A percentile compares a stretch with the other conserved stretches of the same genome.
Evolutionary conservation across 2,797 vertebrate species (phyloP).

Genomic region (Liparis tanakae): DNA sequence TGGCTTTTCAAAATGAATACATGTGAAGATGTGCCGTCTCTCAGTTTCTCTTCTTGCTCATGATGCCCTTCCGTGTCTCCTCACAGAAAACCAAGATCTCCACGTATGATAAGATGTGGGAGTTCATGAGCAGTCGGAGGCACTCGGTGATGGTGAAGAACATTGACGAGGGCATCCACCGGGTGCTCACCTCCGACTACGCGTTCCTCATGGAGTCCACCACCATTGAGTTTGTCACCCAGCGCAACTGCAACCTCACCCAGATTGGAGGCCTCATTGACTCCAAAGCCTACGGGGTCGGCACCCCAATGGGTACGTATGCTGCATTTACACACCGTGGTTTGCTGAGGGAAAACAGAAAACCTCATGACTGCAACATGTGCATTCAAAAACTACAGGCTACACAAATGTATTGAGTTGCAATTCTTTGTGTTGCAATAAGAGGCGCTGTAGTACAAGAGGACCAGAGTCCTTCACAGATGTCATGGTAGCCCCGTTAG

Average conservation of each 20-base stretch:
- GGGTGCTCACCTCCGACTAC: slow-evolving; percentile 97
- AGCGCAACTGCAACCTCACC: slow-evolving; percentile 98
- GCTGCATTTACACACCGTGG: neutral
- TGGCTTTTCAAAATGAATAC: neutral
- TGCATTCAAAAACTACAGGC: neutral
- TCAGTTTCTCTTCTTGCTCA: slow-evolving; percentile 2
- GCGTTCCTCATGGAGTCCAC: slow-evolving; percentile 99
- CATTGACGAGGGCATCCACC: slow-evolving; percentile 95
- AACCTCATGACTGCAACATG: neutral
- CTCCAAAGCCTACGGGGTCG: slow-evolving; percentile 96
- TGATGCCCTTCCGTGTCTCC: slow-evolving; percentile 22
- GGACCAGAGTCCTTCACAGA: neutral
- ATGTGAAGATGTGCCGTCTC: neutral
- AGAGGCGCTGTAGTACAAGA: neutral
- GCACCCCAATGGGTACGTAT: slow-evolving; percentile 96
- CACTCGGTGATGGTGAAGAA: slow-evolving; percentile 97
- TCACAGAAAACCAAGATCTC: slow-evolving; percentile 99
- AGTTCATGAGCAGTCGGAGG: slow-evolving; percentile 98
- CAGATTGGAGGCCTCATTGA: slow-evolving; percentile 98
- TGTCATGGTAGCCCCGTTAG: neutral
- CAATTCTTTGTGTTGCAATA: neutral
- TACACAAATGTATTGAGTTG: neutral
- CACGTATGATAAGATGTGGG: slow-evolving; percentile 99
- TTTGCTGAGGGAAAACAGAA: neutral
- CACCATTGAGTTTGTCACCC: slow-evolving; percentile 95